Conservation (phyloP, 2,888 invertebrate genomes). For the Mesochorus sp. region DNA sequence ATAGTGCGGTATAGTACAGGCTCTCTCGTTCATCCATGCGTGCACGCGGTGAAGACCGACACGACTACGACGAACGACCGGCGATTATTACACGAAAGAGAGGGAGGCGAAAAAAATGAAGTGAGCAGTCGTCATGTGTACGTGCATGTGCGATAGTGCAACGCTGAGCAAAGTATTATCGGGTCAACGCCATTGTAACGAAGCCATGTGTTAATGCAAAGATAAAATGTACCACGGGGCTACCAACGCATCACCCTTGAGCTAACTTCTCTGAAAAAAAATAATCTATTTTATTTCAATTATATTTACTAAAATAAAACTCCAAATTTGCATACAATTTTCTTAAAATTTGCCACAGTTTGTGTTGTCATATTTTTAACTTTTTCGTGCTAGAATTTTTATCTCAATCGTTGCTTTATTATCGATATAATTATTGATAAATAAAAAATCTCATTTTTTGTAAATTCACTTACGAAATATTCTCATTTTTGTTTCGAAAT, state of each 20-base stretch:
- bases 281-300: conserved; percentile 20
- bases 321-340: no score
- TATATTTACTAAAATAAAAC: not conserved
- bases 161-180: conserved; percentile 66
- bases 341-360: no score
- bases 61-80: conserved; percentile 39
- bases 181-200: conserved; percentile 64
- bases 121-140: conserved; percentile 44
- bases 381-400: no score
- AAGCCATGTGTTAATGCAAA: conserved; percentile 71
- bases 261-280: not conserved
- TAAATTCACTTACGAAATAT: no score
- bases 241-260: conserved; percentile 18
- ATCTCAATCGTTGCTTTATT: no score
- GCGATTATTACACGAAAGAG: conserved; percentile 52
- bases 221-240: conserved; percentile 65
- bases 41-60: conserved; percentile 43
- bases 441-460: no score
- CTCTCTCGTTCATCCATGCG: conserved; percentile 54
- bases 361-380: no score
- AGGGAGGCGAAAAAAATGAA: conserved; percentile 32
- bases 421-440: no score
- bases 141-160: conserved; percentile 18
- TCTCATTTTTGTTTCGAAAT: no score
- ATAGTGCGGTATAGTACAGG: conserved; percentile 50